Evolutionary conservation across 1,140 invertebrate species (phyloP).

Genomic region (Rhynchophorus ferrugineus): DNA sequence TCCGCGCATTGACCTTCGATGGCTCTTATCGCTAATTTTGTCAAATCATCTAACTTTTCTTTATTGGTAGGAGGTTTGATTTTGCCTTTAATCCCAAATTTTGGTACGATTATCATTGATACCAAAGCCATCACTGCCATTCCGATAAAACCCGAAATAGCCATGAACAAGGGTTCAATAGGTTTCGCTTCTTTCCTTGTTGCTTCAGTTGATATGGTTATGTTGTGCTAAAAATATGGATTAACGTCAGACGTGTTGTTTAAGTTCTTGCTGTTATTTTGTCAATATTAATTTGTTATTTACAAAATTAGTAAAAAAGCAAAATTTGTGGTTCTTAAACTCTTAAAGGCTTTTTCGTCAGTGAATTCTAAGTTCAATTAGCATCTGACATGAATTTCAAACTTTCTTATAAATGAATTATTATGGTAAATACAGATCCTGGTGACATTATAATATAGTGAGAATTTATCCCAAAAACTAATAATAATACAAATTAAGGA

Average conservation of each 20-base stretch:
- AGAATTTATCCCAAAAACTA: too few relatives aligned
- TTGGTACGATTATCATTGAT: conserved; percentile 42
- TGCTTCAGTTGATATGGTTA: conserved; percentile 28
- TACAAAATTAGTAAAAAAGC: not conserved
- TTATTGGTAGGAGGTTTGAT: conserved; percentile 23
- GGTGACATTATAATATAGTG: too few relatives aligned
- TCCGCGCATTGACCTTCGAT: conserved; percentile 39
- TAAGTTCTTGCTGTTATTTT: conserved; percentile 1
- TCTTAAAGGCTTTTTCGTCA: too few relatives aligned
- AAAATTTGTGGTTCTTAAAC: too few relatives aligned
- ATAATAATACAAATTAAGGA: too few relatives aligned
- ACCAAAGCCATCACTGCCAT: conserved; percentile 43
- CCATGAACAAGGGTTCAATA: conserved; percentile 44
- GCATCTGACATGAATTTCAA: too few relatives aligned
- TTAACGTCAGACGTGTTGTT: conserved; percentile 1
- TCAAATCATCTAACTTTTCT: conserved; percentile 29
- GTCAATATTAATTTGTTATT: not conserved
- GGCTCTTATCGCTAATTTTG: conserved; percentile 32
- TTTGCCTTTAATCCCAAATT: conserved; percentile 33
- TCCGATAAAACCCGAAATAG: conserved; percentile 44
- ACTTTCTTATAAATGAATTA: too few relatives aligned
- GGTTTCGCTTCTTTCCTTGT: conserved; percentile 30
- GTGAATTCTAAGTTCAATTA: too few relatives aligned
- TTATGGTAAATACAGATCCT: too few relatives aligned
- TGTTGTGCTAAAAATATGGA: conserved; percentile 34